Evolutionary conservation across 2,888 invertebrate species (phyloP).

Genomic region (Latrodectus elegans): DNA sequence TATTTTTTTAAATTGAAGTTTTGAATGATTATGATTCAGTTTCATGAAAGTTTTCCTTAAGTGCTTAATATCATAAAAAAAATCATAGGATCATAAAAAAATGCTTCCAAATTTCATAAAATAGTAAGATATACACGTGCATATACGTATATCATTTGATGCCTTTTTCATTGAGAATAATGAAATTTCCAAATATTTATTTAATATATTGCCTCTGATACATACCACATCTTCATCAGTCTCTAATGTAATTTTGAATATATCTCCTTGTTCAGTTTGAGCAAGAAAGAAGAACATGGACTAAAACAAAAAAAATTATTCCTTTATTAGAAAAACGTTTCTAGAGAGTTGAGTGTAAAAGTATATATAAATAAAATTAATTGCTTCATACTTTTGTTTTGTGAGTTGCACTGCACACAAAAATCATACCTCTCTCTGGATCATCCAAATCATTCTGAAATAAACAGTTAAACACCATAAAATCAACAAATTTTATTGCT

Average conservation of each 20-base stretch:
- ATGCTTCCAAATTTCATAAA: too few relatives aligned
- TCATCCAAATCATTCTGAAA: slow-evolving; percentile 94
- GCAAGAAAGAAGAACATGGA: slow-evolving; percentile 99
- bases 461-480: neutral
- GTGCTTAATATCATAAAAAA: too few relatives aligned
- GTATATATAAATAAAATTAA: neutral
- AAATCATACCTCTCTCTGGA: slow-evolving; percentile 99
- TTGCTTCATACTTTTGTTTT: slow-evolving; percentile 85
- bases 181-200: too few relatives aligned
- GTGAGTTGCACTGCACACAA: slow-evolving; percentile 98
- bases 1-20: too few relatives aligned
- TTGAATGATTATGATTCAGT: too few relatives aligned
- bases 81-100: too few relatives aligned
- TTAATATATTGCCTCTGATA: neutral
- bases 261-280: slow-evolving; percentile 98
- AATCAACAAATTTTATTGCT: neutral
- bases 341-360: neutral
- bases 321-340: neutral
- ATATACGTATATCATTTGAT: too few relatives aligned
- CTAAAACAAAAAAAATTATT: slow-evolving; percentile 72
- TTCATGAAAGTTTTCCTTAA: too few relatives aligned
- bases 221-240: slow-evolving; percentile 94
- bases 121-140: too few relatives aligned
- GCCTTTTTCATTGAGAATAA: too few relatives aligned
- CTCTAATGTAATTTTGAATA: slow-evolving; percentile 97